Base-by-base conservation (phyloP, 2,113 vertebrate genomes). In the Bos javanicus region DNA sequence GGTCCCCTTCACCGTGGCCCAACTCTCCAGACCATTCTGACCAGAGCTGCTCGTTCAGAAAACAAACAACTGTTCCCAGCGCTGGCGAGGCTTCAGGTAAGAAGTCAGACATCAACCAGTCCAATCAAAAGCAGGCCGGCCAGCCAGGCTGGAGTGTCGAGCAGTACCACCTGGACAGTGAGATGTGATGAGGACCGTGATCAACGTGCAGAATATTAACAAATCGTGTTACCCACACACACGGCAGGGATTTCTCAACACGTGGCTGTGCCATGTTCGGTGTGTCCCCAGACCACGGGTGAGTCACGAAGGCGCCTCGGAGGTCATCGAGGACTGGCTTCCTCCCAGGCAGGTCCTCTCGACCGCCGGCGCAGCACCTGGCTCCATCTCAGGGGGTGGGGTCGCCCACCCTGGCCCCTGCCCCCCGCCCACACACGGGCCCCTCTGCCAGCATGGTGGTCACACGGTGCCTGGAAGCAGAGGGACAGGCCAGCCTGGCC, bases 191-290 rank as follows among this genome's bases (percentile, higher is more conserved):
- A n/a, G 30, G 17, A 7, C 30, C 1, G 1, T 1, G 6, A 21
- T 33, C 43, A 2, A 9, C 1, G 1, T 23, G 81, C 11, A 2
- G n/a, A 28, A 16, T 1, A 2, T 6, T 6, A 46, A 13, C 1
- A 5, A 33, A n/a, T 23, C 2, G 19, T 4, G 0, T 0, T 8
- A 13, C 2, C 12, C 0, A 2, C 1, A 1, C 6, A 9, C 3
- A 50, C 6, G 25, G 25, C 26, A 59, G 16, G 33, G 7, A 5
- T 17, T 3, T 56, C 1, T 56, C 48, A n/a, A 1, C 46, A 30
- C 0, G 4, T 1, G 9, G 21, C 54, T 36, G 4, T 5, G 14
- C 2, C 0, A 2, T 0, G 3, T 23, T 1, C 6, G 17, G 19
- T 6, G 0, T 19, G 57, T 39, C 25, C 81, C 15, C 7, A 60